Evolutionary conservation across 1,140 invertebrate species (phyloP).

Genomic region (Cataglyphis hispanica): DNA sequence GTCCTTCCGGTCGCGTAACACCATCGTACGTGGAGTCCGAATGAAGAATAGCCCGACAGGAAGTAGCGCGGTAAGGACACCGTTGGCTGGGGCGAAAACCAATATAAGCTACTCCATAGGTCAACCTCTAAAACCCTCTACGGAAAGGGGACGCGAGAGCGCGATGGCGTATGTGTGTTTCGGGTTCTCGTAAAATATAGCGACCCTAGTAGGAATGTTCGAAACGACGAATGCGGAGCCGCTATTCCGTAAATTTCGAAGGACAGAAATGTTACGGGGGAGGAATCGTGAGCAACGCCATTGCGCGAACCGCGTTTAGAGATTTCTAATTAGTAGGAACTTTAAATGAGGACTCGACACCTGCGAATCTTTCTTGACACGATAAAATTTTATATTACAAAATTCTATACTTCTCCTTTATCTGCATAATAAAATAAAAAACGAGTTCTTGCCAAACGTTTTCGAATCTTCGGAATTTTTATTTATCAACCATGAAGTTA

Average conservation of each 20-base stretch:
- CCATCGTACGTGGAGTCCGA: slow-evolving; percentile 60
- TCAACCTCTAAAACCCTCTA: slow-evolving; percentile 63
- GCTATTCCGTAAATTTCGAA: slow-evolving; percentile 1
- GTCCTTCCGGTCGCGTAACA: slow-evolving; percentile 70
- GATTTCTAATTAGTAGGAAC: neutral
- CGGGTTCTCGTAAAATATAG: slow-evolving; percentile 52
- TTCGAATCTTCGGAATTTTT: slow-evolving; percentile 53
- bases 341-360: neutral
- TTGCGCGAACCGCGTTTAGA: neutral
- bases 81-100: slow-evolving; percentile 64
- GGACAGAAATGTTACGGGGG: slow-evolving; percentile 2
- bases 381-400: slow-evolving; percentile 2
- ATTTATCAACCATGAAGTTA: neutral
- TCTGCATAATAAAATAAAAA: slow-evolving; percentile 1
- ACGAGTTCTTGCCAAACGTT: neutral
- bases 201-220: slow-evolving; percentile 44
- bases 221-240: slow-evolving; percentile 49
- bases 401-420: neutral
- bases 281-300: neutral
- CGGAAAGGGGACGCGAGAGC: slow-evolving; percentile 57
- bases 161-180: slow-evolving; percentile 34
- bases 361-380: neutral
- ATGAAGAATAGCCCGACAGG: slow-evolving; percentile 70
- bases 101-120: slow-evolving; percentile 74
- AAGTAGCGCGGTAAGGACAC: slow-evolving; percentile 53